phyloP scores from a whole-genome alignment of 2,113 vertebrate species.

The Choloepus hoffmanni region DNA sequence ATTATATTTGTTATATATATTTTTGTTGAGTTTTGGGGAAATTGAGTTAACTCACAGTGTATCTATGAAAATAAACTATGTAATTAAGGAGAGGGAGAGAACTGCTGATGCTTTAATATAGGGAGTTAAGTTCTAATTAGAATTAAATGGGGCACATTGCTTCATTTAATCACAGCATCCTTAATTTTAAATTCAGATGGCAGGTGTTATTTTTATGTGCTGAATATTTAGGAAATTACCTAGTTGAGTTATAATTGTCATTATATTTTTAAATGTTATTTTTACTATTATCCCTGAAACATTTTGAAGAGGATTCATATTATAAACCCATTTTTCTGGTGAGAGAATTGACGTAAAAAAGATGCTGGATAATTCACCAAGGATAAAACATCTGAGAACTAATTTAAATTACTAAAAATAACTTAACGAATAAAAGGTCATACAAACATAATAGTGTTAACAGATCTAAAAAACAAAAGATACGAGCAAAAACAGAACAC shows the following conservation, averaged over 20 bases:
- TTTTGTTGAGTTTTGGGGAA: neutral
- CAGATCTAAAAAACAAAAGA: conserved; percentile 52
- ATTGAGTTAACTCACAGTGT: neutral
- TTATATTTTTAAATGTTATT: conserved; percentile 71
- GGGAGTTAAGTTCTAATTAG: conserved; percentile 56
- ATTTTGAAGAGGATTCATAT: conserved; percentile 69
- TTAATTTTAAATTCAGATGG: conserved; percentile 41
- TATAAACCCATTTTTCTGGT: conserved; percentile 67
- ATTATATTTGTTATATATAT: neutral
- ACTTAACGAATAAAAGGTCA: conserved; percentile 59
- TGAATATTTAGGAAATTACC: conserved; percentile 65
- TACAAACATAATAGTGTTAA: conserved; percentile 46
- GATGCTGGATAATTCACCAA: conserved; percentile 22
- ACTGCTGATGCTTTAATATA: conserved; percentile 52
- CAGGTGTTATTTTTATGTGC: conserved; percentile 65
- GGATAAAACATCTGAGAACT: conserved; percentile 30
- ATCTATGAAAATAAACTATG: neutral
- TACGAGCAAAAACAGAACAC: neutral
- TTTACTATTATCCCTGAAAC: conserved; percentile 62
- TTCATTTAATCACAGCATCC: conserved; percentile 58
- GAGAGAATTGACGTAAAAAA: conserved; percentile 31
- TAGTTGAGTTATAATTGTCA: conserved; percentile 60
- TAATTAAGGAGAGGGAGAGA: neutral
- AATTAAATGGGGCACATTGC: conserved; percentile 45
- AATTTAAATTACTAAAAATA: conserved; percentile 73